A percentile compares a stretch with the other conserved stretches of the same genome.
These are phyloP conservation scores for Diarsia brunnea DNA, from an alignment of 2,888 invertebrate genomes.

Conservation along the genomic window DNA sequence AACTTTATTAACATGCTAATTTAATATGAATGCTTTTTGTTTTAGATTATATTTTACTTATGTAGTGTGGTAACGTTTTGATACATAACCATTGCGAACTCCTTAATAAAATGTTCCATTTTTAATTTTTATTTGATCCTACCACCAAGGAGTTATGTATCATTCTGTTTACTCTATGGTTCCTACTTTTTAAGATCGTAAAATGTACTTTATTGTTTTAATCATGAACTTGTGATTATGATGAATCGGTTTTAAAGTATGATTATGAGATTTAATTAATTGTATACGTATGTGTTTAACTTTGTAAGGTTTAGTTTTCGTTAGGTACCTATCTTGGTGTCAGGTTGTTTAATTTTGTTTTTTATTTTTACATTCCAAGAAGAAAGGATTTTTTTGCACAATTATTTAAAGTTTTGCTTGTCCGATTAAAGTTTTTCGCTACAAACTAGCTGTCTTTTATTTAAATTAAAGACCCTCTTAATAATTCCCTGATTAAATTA, in stretches of 20 bases:
- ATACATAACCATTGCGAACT: conserved; percentile 82
- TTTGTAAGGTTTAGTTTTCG: conserved; percentile 61
- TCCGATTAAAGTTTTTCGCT: conserved; percentile 79
- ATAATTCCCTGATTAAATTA: neutral
- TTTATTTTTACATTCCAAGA: conserved; percentile 71
- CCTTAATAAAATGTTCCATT: neutral
- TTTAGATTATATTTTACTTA: conserved; percentile 73
- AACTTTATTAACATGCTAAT: conserved; percentile 89
- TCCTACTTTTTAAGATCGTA: conserved; percentile 69
- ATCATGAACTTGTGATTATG: conserved; percentile 89
- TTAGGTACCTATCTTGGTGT: conserved; percentile 63
- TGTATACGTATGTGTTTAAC: conserved; percentile 69
- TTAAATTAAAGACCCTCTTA: conserved; percentile 4
- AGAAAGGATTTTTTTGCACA: conserved; percentile 78
- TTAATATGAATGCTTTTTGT: conserved; percentile 83
- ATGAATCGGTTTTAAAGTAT: conserved; percentile 84
- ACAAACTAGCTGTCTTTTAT: conserved; percentile 51
- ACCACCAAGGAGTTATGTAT: conserved; percentile 84
- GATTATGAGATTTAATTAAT: conserved; percentile 84
- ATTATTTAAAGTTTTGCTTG: conserved; percentile 85
- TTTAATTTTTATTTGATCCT: conserved; percentile 24
- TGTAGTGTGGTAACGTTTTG: conserved; percentile 77
- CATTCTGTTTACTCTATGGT: conserved; percentile 78
- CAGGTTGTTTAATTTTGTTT: conserved; percentile 72
- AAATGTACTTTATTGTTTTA: conserved; percentile 81